phyloP scores from a whole-genome alignment of 2,888 invertebrate species.

The Diarsia brunnea region DNA sequence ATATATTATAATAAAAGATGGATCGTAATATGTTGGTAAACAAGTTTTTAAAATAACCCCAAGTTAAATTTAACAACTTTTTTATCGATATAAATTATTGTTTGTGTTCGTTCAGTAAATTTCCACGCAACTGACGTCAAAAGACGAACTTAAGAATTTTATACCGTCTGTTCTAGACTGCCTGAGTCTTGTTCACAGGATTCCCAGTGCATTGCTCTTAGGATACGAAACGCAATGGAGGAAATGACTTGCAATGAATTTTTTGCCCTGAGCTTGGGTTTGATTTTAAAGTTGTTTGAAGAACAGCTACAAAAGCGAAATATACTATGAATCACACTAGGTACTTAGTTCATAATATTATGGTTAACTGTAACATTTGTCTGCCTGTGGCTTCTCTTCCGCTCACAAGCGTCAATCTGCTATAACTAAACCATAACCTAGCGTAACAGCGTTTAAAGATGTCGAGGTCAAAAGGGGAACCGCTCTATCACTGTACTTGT shows the following conservation, averaged over 20 bases:
- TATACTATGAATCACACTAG: neutral
- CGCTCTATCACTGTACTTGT: neutral
- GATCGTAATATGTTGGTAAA: neutral
- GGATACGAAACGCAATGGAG: neutral
- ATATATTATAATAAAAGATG: no score
- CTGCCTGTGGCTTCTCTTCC: neutral
- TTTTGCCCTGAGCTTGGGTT: neutral
- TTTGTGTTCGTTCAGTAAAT: conserved; percentile 27
- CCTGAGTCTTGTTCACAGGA: neutral
- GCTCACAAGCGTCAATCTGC: neutral
- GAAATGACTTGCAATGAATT: neutral
- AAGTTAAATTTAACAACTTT: neutral
- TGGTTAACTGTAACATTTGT: neutral
- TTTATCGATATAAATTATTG: conserved; percentile 20
- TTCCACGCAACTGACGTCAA: conserved; percentile 53
- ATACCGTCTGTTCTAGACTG: conserved; percentile 8
- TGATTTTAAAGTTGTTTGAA: neutral
- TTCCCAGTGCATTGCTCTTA: conserved; percentile 10
- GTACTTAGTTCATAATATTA: neutral
- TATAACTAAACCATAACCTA: conserved; percentile 29
- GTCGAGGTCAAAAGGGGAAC: conserved; percentile 1
- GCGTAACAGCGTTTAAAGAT: conserved; percentile 22
- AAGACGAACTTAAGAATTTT: conserved; percentile 1
- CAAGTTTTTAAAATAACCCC: conserved; percentile 37
- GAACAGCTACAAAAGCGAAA: neutral